Base-by-base conservation (phyloP, 1,140 invertebrate species). In the Planococcus citri region DNA sequence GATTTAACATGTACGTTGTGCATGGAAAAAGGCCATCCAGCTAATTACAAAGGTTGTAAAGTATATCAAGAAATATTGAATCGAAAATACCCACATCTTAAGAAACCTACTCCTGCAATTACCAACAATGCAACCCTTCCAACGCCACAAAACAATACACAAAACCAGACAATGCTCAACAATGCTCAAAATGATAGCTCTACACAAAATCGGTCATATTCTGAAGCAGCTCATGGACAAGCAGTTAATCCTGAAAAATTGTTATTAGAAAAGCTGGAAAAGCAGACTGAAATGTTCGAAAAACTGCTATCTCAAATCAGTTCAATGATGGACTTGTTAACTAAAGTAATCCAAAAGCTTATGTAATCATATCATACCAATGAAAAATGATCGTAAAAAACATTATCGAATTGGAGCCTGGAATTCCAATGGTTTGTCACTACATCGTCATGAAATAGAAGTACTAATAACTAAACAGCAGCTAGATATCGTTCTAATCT, bases 401-500 rank as follows among this genome's bases (percentile, higher is more conserved):
- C 33, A 37, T 8, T 37, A 37, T 37, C 6, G 33, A 37, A 70
- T 69, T 12, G 51, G 58, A 12, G n/a, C 68, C 0, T 72, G 74
- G 69, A 73, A 73, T 69, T 68, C 74, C 14, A 73, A 74, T 33
- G 70, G 75, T 1, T 17, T 73, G 41, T 12, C 20, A 0, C 72
- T 73, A 68, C 73, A 72, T n/a, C 72, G 25, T 12, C 21, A 72
- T 8, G 73, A 75, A 72, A 24, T 74, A 27, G 69, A 70, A 22
- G 67, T 69, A 20, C 73, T 73, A n/a, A 21, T 74, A 38, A 27
- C 72, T n/a, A 29, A 57, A 14, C 38, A 73, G 60, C 69, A 72
- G 69, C 73, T 75, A 10, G 73, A 74, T 21, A 69, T 74, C 12
- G 27, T 70, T 1, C 41, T 74, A 3, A 73, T 74, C 12, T 70